Base-by-base conservation (phyloP, 1,140 invertebrate species). In the Macrotrachela quadricornifera region DNA sequence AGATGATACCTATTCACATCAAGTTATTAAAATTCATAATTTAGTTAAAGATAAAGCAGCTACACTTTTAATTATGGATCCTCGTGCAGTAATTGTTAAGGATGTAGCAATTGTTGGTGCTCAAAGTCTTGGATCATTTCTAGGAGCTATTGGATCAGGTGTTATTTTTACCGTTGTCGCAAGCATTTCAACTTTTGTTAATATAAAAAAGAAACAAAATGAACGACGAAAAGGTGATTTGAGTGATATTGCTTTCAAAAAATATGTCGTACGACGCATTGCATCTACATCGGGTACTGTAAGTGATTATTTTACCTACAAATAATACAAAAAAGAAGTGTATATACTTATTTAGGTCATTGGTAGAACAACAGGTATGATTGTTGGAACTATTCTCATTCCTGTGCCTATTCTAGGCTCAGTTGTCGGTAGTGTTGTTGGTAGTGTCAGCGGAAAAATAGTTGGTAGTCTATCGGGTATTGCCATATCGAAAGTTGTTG, bases 381-480 rank as follows among this genome's bases (percentile, higher is more conserved):
- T 18, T 13, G n/a, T 38, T 15, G 12, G 16, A 4, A 40, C 37
- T 17, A 15, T 18, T 6, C 16, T 45, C 12, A 43, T 51, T 30
- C 50, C 50, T 18, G 42, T 51, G 17, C 50, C 50, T 11, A 21
- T 51, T 45, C 14, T 51, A 14, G 50, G 50, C 1, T 42, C 40
- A 17, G 16, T 51, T 8, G 15, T 51, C 18, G 50, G 50, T 15
- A n/a, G 50, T 21, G 16, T 18, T 13, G 12, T 51, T 11, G 50
- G 50, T 14, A 43, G 1, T 30, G 12, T 42, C 12, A 44, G 41
- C 1, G 50, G 50, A 41, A 38, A 44, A 51, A 8, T 47, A 4
- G 2, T 47, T 6, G 46, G 46, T 30, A 8, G 21, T 30, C 8
- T 30, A 8, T 30, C 21, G 8, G 21, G 21, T 2, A 30, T 30